These are phyloP conservation scores for Sterrhoptilus dennistouni DNA, from an alignment of 2,113 vertebrate genomes.

Conservation along the genomic window DNA sequence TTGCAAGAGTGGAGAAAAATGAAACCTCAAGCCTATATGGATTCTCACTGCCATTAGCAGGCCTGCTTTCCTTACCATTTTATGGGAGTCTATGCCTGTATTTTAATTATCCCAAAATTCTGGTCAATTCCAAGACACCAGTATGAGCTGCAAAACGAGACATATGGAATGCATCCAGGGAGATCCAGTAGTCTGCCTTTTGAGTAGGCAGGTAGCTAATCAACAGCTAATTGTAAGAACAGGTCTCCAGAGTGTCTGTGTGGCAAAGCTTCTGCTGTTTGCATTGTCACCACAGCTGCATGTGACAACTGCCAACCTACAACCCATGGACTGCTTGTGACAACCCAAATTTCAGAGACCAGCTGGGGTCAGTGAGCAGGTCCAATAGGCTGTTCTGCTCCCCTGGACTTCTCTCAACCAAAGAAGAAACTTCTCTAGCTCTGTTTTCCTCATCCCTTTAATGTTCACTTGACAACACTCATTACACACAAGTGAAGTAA, in stretches of 20 bases:
- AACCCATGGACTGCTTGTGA: background rate
- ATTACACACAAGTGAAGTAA: background rate
- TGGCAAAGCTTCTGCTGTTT: background rate
- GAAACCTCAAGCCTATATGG: background rate
- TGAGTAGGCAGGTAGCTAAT: background rate
- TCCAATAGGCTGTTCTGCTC: background rate
- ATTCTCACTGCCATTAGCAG: background rate
- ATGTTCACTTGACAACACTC: background rate
- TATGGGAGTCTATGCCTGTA: background rate
- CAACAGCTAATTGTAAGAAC: background rate
- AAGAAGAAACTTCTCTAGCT: background rate
- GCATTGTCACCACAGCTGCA: background rate
- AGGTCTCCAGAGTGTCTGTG: background rate
- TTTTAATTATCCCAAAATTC: background rate
- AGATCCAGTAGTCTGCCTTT: background rate
- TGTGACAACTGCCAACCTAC: background rate
- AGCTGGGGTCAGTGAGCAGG: background rate
- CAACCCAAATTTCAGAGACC: background rate
- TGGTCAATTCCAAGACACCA: background rate
- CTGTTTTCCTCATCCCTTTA: background rate
- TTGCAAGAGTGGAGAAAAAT: background rate
- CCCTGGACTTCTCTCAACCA: background rate
- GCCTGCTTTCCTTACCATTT: background rate
- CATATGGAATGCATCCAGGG: background rate
- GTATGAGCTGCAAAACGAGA: background rate